Evolutionary conservation across 2,888 invertebrate genomes (phyloP), one percentile per base, ranked within the genome.

Genomic region (Laspeyria flexula): DNA sequence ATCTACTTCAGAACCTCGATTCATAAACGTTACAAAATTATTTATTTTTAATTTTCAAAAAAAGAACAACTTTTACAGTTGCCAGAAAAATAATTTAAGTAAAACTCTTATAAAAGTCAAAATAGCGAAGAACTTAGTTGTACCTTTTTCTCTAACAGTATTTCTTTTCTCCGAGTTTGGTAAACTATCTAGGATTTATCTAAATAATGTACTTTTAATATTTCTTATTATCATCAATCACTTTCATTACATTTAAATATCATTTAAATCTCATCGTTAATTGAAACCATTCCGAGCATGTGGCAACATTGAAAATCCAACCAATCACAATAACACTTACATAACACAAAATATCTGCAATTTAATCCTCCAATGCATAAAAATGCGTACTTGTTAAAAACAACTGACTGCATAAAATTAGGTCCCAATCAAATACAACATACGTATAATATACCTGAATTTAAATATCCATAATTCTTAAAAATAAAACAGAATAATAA

Each of bases 181-280:
- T 34, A 55, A 34, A 38, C 64, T 66, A 66, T 58, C 64, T 66
- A 64, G 59, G 44, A 45, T 57, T 64, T 65, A 61, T 52, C 64
- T 66, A 66, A 54, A 38, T 50, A 52, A 56, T 62, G 43, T 55
- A 45, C 42, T 61, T 63, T 66, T 55, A 64, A 41, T 27, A 31
- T 29, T 44, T 46, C 52, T 66, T 68, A 63, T 68, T 68, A 68
- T 68, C 68, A 55, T 68, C 65, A 63, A 68, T 67, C 66, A 67
- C 66, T 65, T 57, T 65, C 57, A 63, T 72, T 57, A 66, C 57
- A 63, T 69, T 65, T 60, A 63, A 58, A 63, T 60, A 51, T 64
- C 57, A 51, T 60, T 43, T 55, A 35, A 35, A 18, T 43, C 12
- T 37, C n/a, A 31, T 48, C 23, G 25, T 37, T 49, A 48, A 37